phyloP scores from a whole-genome alignment of 2,113 vertebrate species.

The Oryzias melastigma region DNA sequence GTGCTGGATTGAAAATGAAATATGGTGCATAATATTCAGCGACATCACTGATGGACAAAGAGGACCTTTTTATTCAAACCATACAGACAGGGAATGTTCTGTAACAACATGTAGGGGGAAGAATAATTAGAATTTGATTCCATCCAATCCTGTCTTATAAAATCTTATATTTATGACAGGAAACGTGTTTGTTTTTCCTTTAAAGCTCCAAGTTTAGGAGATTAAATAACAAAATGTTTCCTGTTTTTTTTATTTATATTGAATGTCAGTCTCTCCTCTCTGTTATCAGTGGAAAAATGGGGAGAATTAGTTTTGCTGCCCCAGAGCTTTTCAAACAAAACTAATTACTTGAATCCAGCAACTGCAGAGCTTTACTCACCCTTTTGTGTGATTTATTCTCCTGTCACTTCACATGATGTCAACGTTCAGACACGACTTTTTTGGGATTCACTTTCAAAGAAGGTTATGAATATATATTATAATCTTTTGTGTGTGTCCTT shows the following conservation, averaged over 20 bases:
- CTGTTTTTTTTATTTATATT: not conserved
- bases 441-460: not conserved
- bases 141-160: no score
- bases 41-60: not conserved
- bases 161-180: no score
- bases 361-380: constrained; percentile 6
- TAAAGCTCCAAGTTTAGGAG: no score
- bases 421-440: constrained; percentile 1
- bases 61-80: not conserved
- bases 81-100: no score
- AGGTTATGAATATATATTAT: no score
- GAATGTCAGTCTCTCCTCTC: not conserved
- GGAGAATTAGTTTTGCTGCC: not conserved
- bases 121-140: no score
- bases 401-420: constrained; percentile 12
- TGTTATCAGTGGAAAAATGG: not conserved
- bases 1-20: not conserved
- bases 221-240: no score
- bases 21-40: not conserved
- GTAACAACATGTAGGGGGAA: no score
- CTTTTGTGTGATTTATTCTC: constrained; percentile 12
- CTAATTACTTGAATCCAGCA: constrained; percentile 8
- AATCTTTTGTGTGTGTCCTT: no score
- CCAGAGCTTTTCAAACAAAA: constrained; percentile 26
- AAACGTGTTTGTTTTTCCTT: no score